These are phyloP conservation scores for Anas platyrhynchos DNA, from an alignment of 2,113 vertebrate species.

Conservation along the genomic window DNA sequence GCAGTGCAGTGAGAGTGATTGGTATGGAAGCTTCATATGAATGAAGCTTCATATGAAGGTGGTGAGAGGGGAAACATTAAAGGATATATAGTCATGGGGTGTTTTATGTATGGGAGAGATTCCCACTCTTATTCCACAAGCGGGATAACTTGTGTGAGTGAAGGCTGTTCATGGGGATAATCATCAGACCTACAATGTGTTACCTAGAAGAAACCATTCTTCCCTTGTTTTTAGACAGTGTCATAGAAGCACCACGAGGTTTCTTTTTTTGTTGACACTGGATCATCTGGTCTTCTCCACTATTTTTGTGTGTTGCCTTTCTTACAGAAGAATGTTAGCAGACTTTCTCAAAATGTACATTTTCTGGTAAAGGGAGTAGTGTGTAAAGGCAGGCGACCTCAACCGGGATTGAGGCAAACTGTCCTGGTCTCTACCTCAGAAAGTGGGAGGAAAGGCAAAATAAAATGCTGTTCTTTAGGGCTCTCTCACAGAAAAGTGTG, in stretches of 20 bases:
- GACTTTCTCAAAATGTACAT: not conserved
- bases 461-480: not conserved
- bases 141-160: not conserved
- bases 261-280: not conserved
- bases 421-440: not conserved
- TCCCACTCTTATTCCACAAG: not conserved
- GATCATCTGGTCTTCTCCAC: not conserved
- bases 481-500: not conserved
- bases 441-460: not conserved
- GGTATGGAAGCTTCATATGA: not conserved
- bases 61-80: not conserved
- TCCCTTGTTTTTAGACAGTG: not conserved
- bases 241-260: not conserved
- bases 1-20: not conserved
- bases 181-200: not conserved
- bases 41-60: not conserved
- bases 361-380: not conserved
- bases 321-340: not conserved
- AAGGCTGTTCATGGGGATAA: not conserved
- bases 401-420: not conserved
- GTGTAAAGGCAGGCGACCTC: not conserved
- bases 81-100: not conserved
- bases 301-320: not conserved
- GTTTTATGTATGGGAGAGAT: not conserved
- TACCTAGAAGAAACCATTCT: not conserved